Evolutionary conservation across 1,140 invertebrate species (phyloP).

Genomic region (Trichonephila clavipes): DNA sequence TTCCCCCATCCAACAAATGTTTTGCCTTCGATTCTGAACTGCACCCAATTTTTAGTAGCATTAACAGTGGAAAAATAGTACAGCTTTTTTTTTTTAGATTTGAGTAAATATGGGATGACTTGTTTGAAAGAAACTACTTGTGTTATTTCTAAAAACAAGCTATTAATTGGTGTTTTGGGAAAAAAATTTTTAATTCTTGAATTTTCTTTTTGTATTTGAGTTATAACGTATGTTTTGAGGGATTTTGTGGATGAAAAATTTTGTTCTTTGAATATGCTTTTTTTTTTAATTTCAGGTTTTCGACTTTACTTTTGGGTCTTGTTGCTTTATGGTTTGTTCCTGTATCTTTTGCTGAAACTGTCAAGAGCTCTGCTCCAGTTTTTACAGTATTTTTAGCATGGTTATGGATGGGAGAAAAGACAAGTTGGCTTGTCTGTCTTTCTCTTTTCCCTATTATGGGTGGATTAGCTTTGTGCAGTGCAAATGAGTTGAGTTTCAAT

Average conservation of each 20-base stretch:
- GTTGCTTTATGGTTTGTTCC: conserved; percentile 91
- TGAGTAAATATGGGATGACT: no score
- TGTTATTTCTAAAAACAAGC: neutral
- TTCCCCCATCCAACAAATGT: no score
- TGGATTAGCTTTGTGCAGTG: conserved; percentile 90
- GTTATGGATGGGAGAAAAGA: conserved; percentile 87
- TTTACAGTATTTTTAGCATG: conserved; percentile 91
- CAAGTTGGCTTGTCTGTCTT: conserved; percentile 88
- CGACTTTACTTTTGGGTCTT: conserved; percentile 88
- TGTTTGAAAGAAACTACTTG: no score
- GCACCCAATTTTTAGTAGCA: no score
- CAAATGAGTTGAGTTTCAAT: conserved; percentile 91
- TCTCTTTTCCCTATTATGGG: conserved; percentile 92
- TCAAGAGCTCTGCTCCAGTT: conserved; percentile 91
- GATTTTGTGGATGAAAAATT: no score
- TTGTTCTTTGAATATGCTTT: no score
- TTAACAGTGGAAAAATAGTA: no score
- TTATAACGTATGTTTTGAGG: no score
- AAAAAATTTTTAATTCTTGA: no score
- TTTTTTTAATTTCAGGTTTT: conserved; percentile 84
- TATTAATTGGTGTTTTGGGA: neutral
- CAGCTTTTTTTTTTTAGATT: no score
- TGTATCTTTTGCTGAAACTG: conserved; percentile 92
- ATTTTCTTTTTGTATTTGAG: no score
- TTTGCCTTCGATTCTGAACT: no score